Evolutionary conservation across 2,797 vertebrate species (phyloP).

Genomic region (Brotogeris chrysoptera): DNA sequence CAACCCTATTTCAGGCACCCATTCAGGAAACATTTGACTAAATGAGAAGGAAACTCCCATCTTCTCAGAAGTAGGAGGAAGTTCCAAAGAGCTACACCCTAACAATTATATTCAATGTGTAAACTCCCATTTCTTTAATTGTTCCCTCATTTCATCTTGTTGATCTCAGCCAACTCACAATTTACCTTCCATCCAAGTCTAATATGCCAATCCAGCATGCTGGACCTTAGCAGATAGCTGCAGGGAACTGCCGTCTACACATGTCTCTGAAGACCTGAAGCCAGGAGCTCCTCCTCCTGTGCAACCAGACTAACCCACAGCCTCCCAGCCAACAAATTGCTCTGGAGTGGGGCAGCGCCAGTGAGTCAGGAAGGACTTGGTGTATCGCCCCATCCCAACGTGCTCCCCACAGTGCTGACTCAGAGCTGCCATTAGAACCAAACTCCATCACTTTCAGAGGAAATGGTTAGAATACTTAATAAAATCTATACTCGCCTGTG

Average conservation of each 20-base stretch:
- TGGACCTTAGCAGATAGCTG: not conserved
- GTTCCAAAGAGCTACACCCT: slow-evolving; percentile 40
- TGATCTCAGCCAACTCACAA: not conserved
- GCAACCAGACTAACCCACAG: not conserved
- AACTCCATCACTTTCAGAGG: not conserved
- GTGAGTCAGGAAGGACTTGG: not conserved
- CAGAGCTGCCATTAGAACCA: not conserved
- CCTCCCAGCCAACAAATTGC: not conserved
- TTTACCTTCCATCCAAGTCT: not conserved
- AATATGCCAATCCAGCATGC: not conserved
- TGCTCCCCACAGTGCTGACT: not conserved
- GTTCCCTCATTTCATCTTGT: slow-evolving; percentile 10
- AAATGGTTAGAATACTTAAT: not conserved
- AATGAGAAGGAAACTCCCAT: slow-evolving; percentile 33
- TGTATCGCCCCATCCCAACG: rapidly evolving
- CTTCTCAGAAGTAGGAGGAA: slow-evolving; percentile 10
- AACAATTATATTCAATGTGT: slow-evolving; percentile 20
- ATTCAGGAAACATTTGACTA: slow-evolving; percentile 39
- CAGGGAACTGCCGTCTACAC: not conserved
- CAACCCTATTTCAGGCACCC: not conserved
- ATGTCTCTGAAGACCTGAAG: not conserved
- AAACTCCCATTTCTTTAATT: slow-evolving; percentile 9
- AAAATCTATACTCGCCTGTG: not conserved
- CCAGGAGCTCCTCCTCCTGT: not conserved
- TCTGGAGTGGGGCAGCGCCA: not conserved